Evolutionary conservation across 2,113 vertebrate species (phyloP), one percentile per base, ranked within the genome.

Genomic region (Pristiophorus japonicus): DNA sequence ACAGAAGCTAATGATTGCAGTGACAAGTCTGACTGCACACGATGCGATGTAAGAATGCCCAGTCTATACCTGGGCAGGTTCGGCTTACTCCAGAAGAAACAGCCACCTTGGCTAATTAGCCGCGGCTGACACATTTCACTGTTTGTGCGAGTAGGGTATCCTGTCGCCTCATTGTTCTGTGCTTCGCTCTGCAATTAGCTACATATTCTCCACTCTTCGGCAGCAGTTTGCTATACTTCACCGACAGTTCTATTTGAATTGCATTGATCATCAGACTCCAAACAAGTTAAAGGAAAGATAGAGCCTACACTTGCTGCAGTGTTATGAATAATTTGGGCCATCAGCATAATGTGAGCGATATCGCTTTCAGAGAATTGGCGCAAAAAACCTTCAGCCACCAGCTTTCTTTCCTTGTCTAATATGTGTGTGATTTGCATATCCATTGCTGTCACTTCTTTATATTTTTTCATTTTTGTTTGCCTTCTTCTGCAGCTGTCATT

Each of bases 321-420:
- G 87, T 18, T 59, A 8, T 63, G 88, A 92, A 92, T 65, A 92
- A 92, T 65, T 63, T 92, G 88, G 59, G 88, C 88, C 59, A 63
- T 38, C 59, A 38, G 59, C 22, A 22, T 16, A 34, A 90, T 8
- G 55, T n/a, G 88, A 38, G 4, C 55, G 88, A 4, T 2, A 20
- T 62, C n/a, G n/a, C n/a, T n/a, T n/a, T n/a, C 51, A 91, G 55
- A 5, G 27, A 63, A 91, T 91, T 63, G 59, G 59, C 20, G 51
- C 88, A 20, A 14, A 62, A 91, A 62, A 91, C 59, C 1, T 91
- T 38, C 88, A 63, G 30, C 59, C 88, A 2, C 88, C 1, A 16
- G 30, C 55, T n/a, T 16, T 20, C n/a, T 38, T 38, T 4, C 55
- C 34, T 62, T n/a, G 30, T 34, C 1, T 62, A 7, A n/a, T 38